A percentile compares a stretch with the other conserved stretches of the same genome.
Conservation (phyloP, 2,888 invertebrate genomes). For the Agrochola litura region DNA sequence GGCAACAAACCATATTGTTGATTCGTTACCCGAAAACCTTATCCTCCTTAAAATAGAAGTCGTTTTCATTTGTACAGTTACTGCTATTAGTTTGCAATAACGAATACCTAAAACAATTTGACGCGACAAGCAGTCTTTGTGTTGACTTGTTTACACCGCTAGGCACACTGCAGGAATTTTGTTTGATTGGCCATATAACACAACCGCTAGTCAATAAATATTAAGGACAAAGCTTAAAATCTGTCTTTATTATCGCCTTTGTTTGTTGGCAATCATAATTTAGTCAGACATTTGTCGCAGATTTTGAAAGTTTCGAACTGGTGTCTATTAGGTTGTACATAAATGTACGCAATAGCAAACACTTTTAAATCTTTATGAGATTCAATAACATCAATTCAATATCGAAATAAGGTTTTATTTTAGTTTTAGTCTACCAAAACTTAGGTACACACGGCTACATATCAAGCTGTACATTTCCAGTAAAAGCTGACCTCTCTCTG, state of each 20-base stretch:
- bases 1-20: constrained; percentile 49
- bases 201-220: constrained; percentile 52
- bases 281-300: not conserved
- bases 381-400: not conserved
- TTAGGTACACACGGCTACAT: no score
- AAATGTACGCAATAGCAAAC: not conserved
- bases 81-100: constrained; percentile 59
- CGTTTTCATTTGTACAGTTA: constrained; percentile 25
- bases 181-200: constrained; percentile 61
- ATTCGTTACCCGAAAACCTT: constrained; percentile 32
- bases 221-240: constrained; percentile 36
- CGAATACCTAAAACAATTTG: constrained; percentile 69
- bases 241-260: constrained; percentile 37
- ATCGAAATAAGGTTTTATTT: not conserved
- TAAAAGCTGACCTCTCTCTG: no score
- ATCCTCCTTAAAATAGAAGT: constrained; percentile 20
- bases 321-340: no score
- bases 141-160: constrained; percentile 74
- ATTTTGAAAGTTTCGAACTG: not conserved
- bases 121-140: constrained; percentile 70
- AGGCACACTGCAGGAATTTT: constrained; percentile 68
- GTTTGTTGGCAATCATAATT: constrained; percentile 15
- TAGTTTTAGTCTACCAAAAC: not conserved
- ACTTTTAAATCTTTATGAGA: not conserved
- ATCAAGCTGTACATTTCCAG: no score